These are phyloP conservation scores for Turdus rufiventris DNA, from an alignment of 2,113 vertebrate species.

Conservation along the genomic window DNA sequence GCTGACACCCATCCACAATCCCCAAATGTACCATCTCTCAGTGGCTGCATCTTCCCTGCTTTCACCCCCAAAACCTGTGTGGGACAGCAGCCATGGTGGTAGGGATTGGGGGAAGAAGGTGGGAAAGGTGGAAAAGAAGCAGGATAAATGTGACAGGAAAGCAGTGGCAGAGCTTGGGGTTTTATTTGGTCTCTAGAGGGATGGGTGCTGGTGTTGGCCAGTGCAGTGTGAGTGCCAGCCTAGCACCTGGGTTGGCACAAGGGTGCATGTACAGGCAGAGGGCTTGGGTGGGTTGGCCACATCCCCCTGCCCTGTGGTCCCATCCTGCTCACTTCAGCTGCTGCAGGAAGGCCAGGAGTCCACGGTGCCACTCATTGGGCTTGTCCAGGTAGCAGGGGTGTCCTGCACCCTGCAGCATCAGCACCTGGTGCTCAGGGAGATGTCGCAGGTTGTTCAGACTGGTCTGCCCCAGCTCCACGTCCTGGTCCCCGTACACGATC, in stretches of 20 bases:
- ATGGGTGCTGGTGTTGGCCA: neutral
- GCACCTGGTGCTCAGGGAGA: slow-evolving; percentile 84
- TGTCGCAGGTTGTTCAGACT: slow-evolving; percentile 84
- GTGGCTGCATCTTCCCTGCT: neutral
- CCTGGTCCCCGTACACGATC: slow-evolving; percentile 91
- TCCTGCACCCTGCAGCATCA: slow-evolving; percentile 85
- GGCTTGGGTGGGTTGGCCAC: neutral
- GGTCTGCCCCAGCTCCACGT: slow-evolving; percentile 79
- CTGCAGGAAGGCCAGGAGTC: slow-evolving; percentile 83
- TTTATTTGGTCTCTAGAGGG: slow-evolving; percentile 42
- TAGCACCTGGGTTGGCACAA: neutral
- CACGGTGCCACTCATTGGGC: slow-evolving; percentile 84
- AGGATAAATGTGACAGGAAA: neutral
- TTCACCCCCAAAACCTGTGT: accelerated
- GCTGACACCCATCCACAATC: neutral
- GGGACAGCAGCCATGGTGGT: neutral
- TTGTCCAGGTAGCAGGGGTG: slow-evolving; percentile 95
- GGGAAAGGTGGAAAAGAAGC: neutral
- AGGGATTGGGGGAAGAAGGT: neutral
- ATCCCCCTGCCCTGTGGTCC: neutral
- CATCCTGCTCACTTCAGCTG: slow-evolving; percentile 50
- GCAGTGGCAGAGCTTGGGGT: neutral
- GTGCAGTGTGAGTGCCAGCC: neutral
- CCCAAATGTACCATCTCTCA: accelerated
- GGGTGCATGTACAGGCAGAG: neutral